phyloP scores from a whole-genome alignment of 2,888 invertebrate species.

The Cheilosia pagana region DNA sequence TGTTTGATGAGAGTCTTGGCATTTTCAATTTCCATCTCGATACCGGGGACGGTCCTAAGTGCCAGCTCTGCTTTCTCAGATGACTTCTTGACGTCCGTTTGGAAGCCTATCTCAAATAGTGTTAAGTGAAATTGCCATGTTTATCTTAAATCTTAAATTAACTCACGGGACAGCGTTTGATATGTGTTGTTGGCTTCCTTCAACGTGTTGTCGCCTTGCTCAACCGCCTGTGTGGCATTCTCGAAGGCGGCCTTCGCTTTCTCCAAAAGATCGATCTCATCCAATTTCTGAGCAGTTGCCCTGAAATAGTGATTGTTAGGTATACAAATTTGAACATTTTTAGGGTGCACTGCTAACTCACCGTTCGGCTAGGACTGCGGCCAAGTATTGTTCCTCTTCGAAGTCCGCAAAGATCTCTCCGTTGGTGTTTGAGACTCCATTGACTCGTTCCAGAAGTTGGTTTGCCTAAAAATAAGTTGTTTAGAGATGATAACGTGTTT shows the following conservation, averaged over 20 bases:
- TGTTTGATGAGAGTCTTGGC: conserved; percentile 89
- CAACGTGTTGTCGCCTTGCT: conserved; percentile 92
- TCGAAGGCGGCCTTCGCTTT: conserved; percentile 90
- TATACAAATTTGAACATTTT: background rate
- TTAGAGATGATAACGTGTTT: background rate
- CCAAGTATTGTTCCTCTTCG: conserved; percentile 87
- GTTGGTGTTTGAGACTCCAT: conserved; percentile 80
- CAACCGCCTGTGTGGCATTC: conserved; percentile 92
- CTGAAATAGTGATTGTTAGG: conserved; percentile 75
- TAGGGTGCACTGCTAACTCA: no score
- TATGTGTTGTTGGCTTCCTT: conserved; percentile 92
- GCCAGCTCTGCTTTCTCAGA: conserved; percentile 92
- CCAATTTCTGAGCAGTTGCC: conserved; percentile 89
- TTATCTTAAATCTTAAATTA: background rate
- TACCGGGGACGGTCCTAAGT: conserved; percentile 89
- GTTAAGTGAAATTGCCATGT: background rate
- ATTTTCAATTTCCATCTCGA: conserved; percentile 88
- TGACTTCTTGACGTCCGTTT: conserved; percentile 93
- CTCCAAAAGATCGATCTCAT: conserved; percentile 90
- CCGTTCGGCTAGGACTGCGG: conserved; percentile 87
- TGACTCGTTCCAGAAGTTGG: conserved; percentile 79
- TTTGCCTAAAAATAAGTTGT: conserved; percentile 77
- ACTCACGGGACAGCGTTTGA: conserved; percentile 85
- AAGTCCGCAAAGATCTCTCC: conserved; percentile 86
- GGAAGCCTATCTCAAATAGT: conserved; percentile 87